Percentiles rank a stretch among this genome's conserved stretches.
These are phyloP conservation scores for Hirtodrosophila alboralis DNA, from an alignment of 2,888 invertebrate species.

Conservation along the genomic window DNA sequence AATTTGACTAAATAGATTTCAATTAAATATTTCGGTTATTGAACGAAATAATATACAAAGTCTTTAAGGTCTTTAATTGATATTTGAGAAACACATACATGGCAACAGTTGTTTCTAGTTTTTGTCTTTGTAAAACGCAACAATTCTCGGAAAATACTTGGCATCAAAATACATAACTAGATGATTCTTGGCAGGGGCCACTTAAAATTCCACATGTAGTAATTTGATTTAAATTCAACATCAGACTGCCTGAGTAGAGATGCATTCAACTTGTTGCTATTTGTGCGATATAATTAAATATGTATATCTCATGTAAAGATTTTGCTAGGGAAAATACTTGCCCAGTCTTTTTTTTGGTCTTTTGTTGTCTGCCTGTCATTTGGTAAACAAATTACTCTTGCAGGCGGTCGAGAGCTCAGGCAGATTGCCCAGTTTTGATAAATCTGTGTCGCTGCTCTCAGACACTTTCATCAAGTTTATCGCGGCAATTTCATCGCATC, in stretches of 20 bases:
- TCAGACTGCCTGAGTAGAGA: constrained; percentile 9
- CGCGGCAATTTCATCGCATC: constrained; percentile 69
- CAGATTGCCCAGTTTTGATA: constrained; percentile 77
- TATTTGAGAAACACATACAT: constrained; percentile 3
- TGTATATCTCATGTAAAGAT: constrained; percentile 9
- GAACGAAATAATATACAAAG: no score
- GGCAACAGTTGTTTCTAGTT: constrained; percentile 11
- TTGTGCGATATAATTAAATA: constrained; percentile 45
- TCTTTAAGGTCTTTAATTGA: no score
- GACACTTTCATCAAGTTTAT: constrained; percentile 77
- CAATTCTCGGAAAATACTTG: constrained; percentile 42
- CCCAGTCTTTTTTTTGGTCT: constrained; percentile 25
- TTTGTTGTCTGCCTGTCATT: constrained; percentile 43
- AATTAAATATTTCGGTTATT: not conserved
- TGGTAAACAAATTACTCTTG: constrained; percentile 68
- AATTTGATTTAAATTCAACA: constrained; percentile 31
- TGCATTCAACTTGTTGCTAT: constrained; percentile 33
- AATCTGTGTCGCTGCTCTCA: constrained; percentile 50
- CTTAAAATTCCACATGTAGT: constrained; percentile 53
- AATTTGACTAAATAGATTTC: constrained; percentile 1
- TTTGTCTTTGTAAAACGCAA: constrained; percentile 3
- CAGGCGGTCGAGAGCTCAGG: constrained; percentile 47
- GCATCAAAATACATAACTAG: constrained; percentile 37
- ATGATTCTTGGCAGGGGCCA: constrained; percentile 49
- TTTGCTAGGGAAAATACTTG: constrained; percentile 1